Evolutionary conservation across 2,888 invertebrate species (phyloP).

Genomic region (Eupithecia abbreviata): DNA sequence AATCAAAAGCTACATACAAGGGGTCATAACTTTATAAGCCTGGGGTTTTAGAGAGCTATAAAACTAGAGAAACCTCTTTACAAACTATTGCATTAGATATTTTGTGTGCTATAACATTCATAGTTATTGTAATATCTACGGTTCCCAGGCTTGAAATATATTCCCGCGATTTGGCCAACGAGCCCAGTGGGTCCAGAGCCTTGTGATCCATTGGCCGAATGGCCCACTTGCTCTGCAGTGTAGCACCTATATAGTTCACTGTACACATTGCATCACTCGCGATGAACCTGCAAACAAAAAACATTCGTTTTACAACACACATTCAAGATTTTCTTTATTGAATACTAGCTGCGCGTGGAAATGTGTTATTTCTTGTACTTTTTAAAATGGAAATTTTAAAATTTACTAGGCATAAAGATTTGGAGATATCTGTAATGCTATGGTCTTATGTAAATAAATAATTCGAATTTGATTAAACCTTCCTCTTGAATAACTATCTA

Average conservation of each 20-base stretch:
- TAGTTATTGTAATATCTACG: constrained; percentile 24
- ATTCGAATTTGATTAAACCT: too few relatives aligned
- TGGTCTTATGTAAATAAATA: too few relatives aligned
- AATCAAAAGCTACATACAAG: constrained; percentile 63
- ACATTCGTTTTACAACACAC: background rate
- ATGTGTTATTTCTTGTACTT: too few relatives aligned
- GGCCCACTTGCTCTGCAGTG: constrained; percentile 58
- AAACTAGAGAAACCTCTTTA: constrained; percentile 28
- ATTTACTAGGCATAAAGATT: too few relatives aligned
- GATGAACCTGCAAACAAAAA: constrained; percentile 44
- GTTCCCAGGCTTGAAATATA: constrained; percentile 27
- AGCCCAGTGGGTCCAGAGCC: constrained; percentile 29
- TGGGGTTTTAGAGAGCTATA: constrained; percentile 42
- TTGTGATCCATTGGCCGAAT: constrained; percentile 15
- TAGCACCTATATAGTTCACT: constrained; percentile 78
- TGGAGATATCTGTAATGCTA: too few relatives aligned
- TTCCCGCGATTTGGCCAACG: constrained; percentile 37
- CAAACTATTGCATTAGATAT: constrained; percentile 26
- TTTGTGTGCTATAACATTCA: constrained; percentile 27
- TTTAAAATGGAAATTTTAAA: too few relatives aligned
- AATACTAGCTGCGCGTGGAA: too few relatives aligned
- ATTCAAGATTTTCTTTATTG: background rate
- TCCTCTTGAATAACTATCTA: too few relatives aligned
- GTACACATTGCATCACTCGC: constrained; percentile 69
- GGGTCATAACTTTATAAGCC: constrained; percentile 24